Evolutionary conservation across 2,888 invertebrate genomes (phyloP), one percentile per base, ranked within the genome.

Genomic region (Frankliniella intonsa): DNA sequence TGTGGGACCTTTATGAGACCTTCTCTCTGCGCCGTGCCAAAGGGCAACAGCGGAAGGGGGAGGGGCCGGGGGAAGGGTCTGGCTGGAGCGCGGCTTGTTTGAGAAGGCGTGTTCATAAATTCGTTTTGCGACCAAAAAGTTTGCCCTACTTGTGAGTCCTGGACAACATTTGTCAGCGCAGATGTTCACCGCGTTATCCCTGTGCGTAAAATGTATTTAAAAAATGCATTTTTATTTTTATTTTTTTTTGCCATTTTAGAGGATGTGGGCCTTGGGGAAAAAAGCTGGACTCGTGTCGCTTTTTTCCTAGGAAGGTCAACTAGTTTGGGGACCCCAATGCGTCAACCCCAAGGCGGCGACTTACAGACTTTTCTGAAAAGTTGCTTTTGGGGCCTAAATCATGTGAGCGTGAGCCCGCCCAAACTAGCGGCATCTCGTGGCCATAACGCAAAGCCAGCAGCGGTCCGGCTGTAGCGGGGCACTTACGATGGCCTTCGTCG

Each of bases 101-200:
- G 62, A 62, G 62, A 62, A 62, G 62, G 22, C 69, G 69, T 76
- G 69, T 76, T 76, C 69, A 76, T 76, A 76, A 76, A 76, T 76
- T 76, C 69, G 69, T 76, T 76, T 76, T 76, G 69, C 69, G 69
- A 76, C 69, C 9, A 76, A 76, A 76, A 76, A 76, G 69, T 76
- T 76, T 76, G 69, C 25, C 69, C 69, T 38, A 5, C 38, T 76
- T 25, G 69, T 12, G 69, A 76, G 69, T 76, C 69, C 69, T 76
- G 69, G 69, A 76, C 69, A 76, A 76, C 69, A 76, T 76, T 76
- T 76, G 69, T 76, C 69, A 76, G 22, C 22, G 69, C 69, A 76
- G 69, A 76, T 76, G 69, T 76, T 76, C 62, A n/a, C 62, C 62
- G 19, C 14, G 62, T n/a, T 17, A 14, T 17, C n/a, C 69, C 69